phyloP scores from a whole-genome alignment of 1,140 invertebrate species.

The Bombus terrestris region DNA sequence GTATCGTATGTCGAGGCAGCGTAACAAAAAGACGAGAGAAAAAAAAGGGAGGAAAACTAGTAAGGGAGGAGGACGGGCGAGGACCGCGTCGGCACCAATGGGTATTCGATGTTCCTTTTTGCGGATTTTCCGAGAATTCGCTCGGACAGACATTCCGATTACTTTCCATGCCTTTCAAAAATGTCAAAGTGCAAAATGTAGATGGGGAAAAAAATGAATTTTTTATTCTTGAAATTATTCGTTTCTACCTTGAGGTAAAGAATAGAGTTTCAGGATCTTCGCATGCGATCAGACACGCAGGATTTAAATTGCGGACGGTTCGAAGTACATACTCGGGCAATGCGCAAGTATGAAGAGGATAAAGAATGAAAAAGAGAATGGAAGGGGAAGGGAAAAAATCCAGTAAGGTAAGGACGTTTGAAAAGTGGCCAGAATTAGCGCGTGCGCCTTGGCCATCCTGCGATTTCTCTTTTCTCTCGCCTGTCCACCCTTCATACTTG shows the following conservation, averaged over 20 bases:
- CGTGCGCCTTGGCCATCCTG: conserved; percentile 64
- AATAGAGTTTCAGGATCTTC: too few species aligned
- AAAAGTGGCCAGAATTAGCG: conserved; percentile 80
- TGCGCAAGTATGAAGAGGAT: background rate
- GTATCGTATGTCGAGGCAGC: conserved; percentile 69
- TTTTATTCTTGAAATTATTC: background rate
- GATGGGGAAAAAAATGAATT: background rate
- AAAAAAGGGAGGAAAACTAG: background rate
- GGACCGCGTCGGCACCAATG: conserved; percentile 25
- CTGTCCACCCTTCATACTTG: conserved; percentile 21
- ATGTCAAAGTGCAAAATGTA: background rate
- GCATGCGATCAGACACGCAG: background rate
- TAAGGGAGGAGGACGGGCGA: background rate
- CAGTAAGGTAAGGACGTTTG: conserved; percentile 69
- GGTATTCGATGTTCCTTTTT: conserved; percentile 25
- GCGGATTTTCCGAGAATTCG: background rate
- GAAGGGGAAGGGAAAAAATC: conserved; percentile 59
- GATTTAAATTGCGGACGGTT: too few species aligned
- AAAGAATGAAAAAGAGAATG: conserved; percentile 47
- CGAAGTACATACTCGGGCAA: too few species aligned
- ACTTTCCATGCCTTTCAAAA: background rate
- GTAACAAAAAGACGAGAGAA: conserved; percentile 58
- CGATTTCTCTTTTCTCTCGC: conserved; percentile 25
- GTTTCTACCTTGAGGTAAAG: too few species aligned
- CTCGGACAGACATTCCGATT: background rate